Evolutionary conservation across 2,113 vertebrate genomes (phyloP).

Genomic region (Amia ocellicauda): DNA sequence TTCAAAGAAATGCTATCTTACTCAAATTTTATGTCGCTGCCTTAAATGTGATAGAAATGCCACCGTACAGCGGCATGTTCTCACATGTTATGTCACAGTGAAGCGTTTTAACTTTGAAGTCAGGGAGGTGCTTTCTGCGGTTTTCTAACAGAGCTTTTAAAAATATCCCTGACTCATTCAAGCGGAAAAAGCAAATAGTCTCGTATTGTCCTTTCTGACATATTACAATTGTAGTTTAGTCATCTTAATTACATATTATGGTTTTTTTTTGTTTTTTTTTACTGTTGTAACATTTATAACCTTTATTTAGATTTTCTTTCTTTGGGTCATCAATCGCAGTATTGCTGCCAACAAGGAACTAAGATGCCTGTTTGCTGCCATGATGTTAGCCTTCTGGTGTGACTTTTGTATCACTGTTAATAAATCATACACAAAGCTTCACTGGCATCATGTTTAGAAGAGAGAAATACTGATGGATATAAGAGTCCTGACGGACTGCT

Average conservation of each 20-base stretch:
- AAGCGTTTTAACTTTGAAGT: constrained; percentile 31
- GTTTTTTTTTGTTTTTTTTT: background rate
- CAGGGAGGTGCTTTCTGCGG: constrained; percentile 20
- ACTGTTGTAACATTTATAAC: background rate
- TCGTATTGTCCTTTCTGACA: background rate
- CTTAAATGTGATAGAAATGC: constrained; percentile 34
- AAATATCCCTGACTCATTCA: background rate
- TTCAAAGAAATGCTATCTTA: constrained; percentile 58
- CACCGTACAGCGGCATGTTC: constrained; percentile 30
- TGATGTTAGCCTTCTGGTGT: constrained; percentile 2
- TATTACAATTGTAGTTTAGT: background rate
- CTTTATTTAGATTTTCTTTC: background rate
- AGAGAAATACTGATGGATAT: constrained; percentile 15
- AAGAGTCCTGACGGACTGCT: constrained; percentile 19
- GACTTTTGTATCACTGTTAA: background rate
- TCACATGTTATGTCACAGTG: constrained; percentile 26
- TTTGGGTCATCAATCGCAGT: background rate
- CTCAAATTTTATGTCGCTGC: constrained; percentile 56
- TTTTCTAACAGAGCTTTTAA: constrained; percentile 23
- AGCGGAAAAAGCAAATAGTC: background rate
- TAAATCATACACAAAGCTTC: constrained; percentile 14
- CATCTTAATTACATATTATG: background rate
- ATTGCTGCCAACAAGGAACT: background rate
- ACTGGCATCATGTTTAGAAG: constrained; percentile 2
- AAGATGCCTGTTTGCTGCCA: background rate